Base-by-base conservation (phyloP, 1,140 invertebrate species). In the Lasaia peninsularis region DNA sequence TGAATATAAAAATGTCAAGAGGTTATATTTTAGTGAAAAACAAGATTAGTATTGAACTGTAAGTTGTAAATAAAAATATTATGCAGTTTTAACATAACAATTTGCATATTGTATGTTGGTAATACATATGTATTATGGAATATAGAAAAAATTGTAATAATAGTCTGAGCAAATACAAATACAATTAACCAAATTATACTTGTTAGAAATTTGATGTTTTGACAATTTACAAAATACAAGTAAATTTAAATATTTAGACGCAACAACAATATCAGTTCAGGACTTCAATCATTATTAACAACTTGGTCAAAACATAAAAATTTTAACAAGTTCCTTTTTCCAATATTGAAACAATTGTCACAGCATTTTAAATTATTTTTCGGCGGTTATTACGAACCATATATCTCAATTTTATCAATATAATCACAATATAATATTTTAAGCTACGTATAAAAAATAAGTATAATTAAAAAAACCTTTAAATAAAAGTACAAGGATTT, bases 1-100 rank as follows among this genome's bases (percentile, higher is more conserved):
- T 60, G 33, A 48, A 60, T 58, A 52, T 50, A 58, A 58, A 58
- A 52, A 51, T 24, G 24, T 51, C 7, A 24, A 51, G 11, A 1
- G 49, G n/a, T 51, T 12, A 51, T 58, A 20, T 48, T 53, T 9
- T 21, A 3, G 12, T 1, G 5, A 5, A 12, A 12, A 12, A 35
- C 7, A n/a, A 35, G 3, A 35, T 35, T 35, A 18, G 9, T 44
- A 44, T 18, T 18, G 16, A 44, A 9, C 18, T 18, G 14, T 18
- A 18, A 14, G 16, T 16, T 40, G 12, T 6, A 12, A 44, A 12
- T 8, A 16, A 44, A 11, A 44, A 11, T 44, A 44, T 44, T 44
- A 44, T 44, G 37, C 37, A 44, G 18, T 14, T 16, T 16, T 2
- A 40, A 40, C 35, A 3, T 8, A 40, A 16, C 35, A 16, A 9